Conservation (phyloP, 2,888 invertebrate genomes). For the Stenolophus ochropezus region DNA sequence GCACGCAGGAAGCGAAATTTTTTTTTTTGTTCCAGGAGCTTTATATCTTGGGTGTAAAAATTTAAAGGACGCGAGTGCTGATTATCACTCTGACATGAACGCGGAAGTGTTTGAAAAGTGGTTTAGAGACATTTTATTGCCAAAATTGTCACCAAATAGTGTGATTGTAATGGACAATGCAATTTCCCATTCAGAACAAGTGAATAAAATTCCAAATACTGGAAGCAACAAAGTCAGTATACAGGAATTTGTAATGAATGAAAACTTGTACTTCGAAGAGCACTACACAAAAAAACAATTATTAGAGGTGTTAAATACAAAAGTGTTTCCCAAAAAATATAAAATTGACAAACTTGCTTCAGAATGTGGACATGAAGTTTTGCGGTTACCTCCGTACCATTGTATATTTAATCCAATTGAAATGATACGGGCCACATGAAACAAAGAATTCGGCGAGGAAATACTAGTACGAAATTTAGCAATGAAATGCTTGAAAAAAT, state of each 20-base stretch:
- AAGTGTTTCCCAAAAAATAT: neutral
- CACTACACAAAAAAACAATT: neutral
- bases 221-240: neutral
- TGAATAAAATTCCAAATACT: neutral
- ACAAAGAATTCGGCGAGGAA: neutral
- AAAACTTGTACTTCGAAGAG: neutral
- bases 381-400: slow-evolving; percentile 16
- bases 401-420: slow-evolving; percentile 17
- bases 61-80: too few species aligned
- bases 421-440: neutral
- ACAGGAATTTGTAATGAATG: neutral
- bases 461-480: neutral
- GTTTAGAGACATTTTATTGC: neutral
- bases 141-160: neutral
- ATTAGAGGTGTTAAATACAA: neutral
- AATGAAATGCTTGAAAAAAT: slow-evolving; percentile 5
- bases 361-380: too few species aligned
- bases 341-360: neutral
- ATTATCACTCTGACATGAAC: too few species aligned
- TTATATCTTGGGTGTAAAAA: too few species aligned
- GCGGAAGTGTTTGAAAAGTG: neutral
- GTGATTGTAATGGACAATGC: neutral
- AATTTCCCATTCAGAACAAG: too few species aligned
- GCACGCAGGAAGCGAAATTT: neutral
- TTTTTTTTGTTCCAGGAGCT: neutral